Conservation (phyloP, 2,797 vertebrate genomes). For the Pipistrellus pipistrellus region DNA sequence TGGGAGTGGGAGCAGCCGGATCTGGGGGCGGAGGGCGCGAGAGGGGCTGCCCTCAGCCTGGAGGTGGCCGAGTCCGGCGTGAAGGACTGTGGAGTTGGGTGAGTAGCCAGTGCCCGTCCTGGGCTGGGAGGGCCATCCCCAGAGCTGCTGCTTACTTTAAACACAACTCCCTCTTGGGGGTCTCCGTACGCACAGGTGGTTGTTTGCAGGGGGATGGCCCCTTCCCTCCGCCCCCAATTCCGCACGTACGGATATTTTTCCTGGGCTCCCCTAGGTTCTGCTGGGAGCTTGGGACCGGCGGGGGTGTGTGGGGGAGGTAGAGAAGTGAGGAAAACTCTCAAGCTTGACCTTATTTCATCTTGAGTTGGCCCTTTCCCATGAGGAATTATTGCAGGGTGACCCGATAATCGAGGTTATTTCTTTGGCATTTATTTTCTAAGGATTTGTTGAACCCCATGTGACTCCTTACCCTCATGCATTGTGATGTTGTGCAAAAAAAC, state of each 20-base stretch:
- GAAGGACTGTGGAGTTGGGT: background rate
- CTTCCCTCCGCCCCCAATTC: background rate
- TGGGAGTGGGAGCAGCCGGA: background rate
- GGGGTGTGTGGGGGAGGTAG: background rate
- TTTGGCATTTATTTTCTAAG: slow-evolving; percentile 53
- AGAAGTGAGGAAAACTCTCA: slow-evolving; percentile 1
- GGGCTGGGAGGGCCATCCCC: background rate
- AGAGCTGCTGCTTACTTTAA: slow-evolving; percentile 16
- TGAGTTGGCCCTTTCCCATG: slow-evolving; percentile 39
- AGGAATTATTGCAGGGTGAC: background rate
- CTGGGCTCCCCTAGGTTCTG: background rate
- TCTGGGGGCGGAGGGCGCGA: slow-evolving; percentile 11
- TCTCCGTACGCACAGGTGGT: slow-evolving; percentile 47
- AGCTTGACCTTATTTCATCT: slow-evolving; percentile 52
- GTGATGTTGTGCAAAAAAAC: background rate
- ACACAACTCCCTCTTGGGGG: background rate
- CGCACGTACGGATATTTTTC: background rate
- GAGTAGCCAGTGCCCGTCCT: background rate
- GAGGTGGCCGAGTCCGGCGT: background rate
- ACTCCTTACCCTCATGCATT: background rate
- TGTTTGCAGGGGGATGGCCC: background rate
- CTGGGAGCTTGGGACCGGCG: slow-evolving; percentile 3
- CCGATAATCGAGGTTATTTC: background rate
- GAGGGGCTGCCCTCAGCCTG: background rate
- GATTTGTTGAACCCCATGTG: slow-evolving; percentile 53